These are phyloP conservation scores for Mormyrus proboscirostris DNA, from an alignment of 2,797 vertebrate species.

Conservation along the genomic window DNA sequence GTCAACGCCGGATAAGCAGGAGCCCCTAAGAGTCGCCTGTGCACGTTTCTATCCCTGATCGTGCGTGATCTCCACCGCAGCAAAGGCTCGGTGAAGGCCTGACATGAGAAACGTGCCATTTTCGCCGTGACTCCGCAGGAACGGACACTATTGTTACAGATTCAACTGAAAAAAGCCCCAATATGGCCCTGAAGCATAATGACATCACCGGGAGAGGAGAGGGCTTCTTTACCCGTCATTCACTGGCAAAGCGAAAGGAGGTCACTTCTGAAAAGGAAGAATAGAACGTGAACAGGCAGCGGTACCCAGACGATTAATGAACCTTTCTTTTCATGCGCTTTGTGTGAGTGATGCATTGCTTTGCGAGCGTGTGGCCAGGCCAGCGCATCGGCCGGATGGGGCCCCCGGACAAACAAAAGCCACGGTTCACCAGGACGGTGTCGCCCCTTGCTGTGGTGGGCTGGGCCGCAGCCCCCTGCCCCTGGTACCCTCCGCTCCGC, in stretches of 20 bases:
- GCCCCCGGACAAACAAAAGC: constrained; percentile 36
- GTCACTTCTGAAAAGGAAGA: constrained; percentile 7
- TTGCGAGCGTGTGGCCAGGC: constrained; percentile 28
- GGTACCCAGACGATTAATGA: constrained; percentile 21
- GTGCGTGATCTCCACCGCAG: not conserved
- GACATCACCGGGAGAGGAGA: not conserved
- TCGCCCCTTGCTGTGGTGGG: constrained; percentile 16
- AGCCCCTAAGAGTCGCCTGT: not conserved
- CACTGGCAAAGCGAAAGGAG: constrained; percentile 6
- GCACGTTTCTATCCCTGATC: too few species aligned
- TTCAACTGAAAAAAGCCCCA: not conserved
- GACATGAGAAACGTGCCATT: not conserved
- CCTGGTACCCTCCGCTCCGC: not conserved
- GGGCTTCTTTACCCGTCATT: not conserved
- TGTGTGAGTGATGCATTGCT: constrained; percentile 1
- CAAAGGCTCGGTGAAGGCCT: not conserved
- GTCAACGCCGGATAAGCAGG: not conserved
- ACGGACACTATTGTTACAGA: not conserved
- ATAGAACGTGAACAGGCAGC: not conserved
- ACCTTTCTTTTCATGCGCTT: constrained; percentile 19
- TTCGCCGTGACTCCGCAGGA: not conserved
- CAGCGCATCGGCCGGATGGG: constrained; percentile 15
- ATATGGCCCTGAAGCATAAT: not conserved
- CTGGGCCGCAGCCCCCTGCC: not conserved
- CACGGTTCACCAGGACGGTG: constrained; percentile 27